Evolutionary conservation across 2,797 vertebrate species (phyloP).

Genomic region (Ispidina lecontei): DNA sequence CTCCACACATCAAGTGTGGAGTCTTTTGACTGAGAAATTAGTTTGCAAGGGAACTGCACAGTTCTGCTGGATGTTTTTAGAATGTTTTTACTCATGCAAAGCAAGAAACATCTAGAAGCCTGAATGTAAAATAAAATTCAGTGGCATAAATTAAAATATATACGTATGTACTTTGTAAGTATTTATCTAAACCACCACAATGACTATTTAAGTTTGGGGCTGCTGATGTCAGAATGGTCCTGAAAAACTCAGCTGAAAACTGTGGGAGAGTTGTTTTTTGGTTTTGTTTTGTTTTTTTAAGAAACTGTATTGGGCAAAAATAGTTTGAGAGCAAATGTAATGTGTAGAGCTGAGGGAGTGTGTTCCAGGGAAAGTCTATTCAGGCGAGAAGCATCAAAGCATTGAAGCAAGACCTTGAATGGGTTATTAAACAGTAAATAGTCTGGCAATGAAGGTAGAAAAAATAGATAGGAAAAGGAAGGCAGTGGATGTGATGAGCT

Average conservation of each 20-base stretch:
- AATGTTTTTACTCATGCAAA: not conserved
- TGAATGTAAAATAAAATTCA: not conserved
- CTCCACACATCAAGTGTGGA: not conserved
- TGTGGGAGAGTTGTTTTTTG: not conserved
- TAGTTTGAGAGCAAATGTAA: not conserved
- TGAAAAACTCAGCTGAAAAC: not conserved
- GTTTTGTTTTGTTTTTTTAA: too few relatives aligned
- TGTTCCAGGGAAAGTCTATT: constrained; percentile 58
- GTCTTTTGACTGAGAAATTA: not conserved
- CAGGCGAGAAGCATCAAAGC: constrained; percentile 58
- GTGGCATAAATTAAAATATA: not conserved
- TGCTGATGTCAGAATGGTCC: not conserved
- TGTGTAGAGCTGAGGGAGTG: not conserved
- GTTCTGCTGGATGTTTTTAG: not conserved
- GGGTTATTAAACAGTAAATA: constrained; percentile 73
- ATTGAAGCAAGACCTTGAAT: constrained; percentile 58
- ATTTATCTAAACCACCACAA: not conserved
- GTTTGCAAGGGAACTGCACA: not conserved
- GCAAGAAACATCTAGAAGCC: not conserved
- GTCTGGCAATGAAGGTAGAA: constrained; percentile 52
- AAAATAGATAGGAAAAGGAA: constrained; percentile 55
- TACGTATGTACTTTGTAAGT: not conserved
- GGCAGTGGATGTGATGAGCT: constrained; percentile 35
- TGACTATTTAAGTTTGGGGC: not conserved
- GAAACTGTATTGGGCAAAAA: not conserved